Base-by-base conservation (phyloP, 2,797 vertebrate species). In the Centropyge bicolor region DNA sequence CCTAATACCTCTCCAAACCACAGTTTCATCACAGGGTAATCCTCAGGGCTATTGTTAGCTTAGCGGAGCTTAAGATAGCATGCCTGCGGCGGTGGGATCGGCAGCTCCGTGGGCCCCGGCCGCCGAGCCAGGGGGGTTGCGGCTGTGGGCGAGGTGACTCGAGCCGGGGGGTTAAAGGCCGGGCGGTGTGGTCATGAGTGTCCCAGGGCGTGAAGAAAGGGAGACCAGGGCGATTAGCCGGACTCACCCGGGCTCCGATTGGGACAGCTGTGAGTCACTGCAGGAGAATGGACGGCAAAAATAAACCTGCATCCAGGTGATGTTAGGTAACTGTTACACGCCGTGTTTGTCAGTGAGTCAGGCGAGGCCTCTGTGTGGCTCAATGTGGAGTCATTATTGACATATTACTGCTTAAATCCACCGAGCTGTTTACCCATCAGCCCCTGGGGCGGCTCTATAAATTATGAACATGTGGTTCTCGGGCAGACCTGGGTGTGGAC, bases 21-120 rank as follows among this genome's bases (percentile, higher is more conserved):
- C 87, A 13, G 86, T 90, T 89, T 90, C 90, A 89, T 91, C 88
- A 91, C 64, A 40, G 14, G 8, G 6, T 92, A 91, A 93, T 90
- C 86, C 51, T 54, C 3, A 1, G 3, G 57, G 59, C 52, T 84
- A 55, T 57, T 45, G 77, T 55, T 76, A 83, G 55, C 72, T 85
- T 78, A 85, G 76, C 31, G 2, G 24, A 68, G 66, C 48, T 89
- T 81, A 83, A 75, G 49, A 3, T 56, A 64, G 83, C 81, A 3
- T 78, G 61, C 73, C 56, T 70, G 71, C 8, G 67, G 85, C 67
- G 65, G 65, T 0, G 4, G 24, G 56, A 20, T 4, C 19, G 62
- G 66, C 55, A 40, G 65, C 27, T 48, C 67, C 0, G 62, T 5
- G 31, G 81, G 40, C 66, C 13, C 10, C 27, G 72, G 81, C 59